A percentile compares a stretch with the other conserved stretches of the same genome.
Evolutionary conservation across 2,113 vertebrate species (phyloP).

Genomic region (Chlamydotis undulata): DNA sequence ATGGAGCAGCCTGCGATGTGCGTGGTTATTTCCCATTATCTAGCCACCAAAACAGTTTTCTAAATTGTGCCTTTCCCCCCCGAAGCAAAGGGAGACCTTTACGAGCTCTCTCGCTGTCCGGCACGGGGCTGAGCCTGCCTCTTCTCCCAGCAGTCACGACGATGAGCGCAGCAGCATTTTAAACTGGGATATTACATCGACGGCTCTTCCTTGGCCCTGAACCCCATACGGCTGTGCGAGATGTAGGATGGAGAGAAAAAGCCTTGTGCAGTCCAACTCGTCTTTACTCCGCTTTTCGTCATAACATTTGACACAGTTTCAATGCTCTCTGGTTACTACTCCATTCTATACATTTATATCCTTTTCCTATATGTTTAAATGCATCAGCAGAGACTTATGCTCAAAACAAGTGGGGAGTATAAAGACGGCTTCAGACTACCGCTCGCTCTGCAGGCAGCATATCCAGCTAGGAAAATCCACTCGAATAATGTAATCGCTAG

Average conservation of each 20-base stretch:
- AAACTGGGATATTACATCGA: neutral
- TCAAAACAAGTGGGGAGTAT: neutral
- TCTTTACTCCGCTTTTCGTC: neutral
- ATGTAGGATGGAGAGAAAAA: neutral
- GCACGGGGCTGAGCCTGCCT: neutral
- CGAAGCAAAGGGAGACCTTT: neutral
- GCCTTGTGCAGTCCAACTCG: neutral
- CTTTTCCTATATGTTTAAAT: neutral
- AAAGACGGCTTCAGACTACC: neutral
- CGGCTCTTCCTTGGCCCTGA: neutral
- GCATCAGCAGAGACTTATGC: neutral
- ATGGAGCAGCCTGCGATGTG: neutral
- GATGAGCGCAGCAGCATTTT: neutral
- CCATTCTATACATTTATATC: neutral
- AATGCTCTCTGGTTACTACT: neutral
- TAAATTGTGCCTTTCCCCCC: neutral
- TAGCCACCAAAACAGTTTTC: neutral
- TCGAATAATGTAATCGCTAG: neutral
- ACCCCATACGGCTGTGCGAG: neutral
- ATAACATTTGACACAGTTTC: neutral
- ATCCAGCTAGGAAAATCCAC: slow-evolving; percentile 5
- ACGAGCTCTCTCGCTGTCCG: neutral
- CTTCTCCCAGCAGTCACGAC: neutral
- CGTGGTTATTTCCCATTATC: neutral
- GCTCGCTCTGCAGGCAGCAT: neutral